Evolutionary conservation across 2,113 vertebrate genomes (phyloP).

Genomic region (Globicephala melas): DNA sequence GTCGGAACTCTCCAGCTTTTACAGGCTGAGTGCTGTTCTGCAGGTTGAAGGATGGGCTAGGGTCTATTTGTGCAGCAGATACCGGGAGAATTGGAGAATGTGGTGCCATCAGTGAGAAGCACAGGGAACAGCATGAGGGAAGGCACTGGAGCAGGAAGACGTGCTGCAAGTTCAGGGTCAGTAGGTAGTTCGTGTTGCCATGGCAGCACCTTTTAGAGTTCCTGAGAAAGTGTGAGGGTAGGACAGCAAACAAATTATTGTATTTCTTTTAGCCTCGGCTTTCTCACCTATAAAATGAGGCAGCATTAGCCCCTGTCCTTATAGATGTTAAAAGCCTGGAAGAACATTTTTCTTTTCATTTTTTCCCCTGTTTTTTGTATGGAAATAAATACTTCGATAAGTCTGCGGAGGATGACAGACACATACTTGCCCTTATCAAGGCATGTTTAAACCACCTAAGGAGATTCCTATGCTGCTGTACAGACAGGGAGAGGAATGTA

Average conservation of each 20-base stretch:
- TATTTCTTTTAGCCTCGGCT: not conserved
- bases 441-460: not conserved
- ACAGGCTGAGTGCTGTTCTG: not conserved
- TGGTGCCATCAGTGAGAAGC: not conserved
- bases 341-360: not conserved
- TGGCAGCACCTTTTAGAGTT: not conserved
- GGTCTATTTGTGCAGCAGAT: not conserved
- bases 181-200: not conserved
- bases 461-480: rapidly evolving
- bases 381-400: not conserved
- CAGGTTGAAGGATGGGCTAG: not conserved
- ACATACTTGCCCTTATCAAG: not conserved
- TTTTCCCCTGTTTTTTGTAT: not conserved
- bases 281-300: not conserved
- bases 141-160: not conserved
- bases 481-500: not conserved
- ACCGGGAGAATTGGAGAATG: not conserved
- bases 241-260: not conserved
- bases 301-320: not conserved
- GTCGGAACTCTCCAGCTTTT: not conserved
- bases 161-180: not conserved
- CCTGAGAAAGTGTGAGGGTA: not conserved
- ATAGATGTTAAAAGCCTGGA: not conserved
- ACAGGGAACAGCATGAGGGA: not conserved
- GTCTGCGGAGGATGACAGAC: not conserved